These are phyloP conservation scores for Panzeria rudis DNA, from an alignment of 2,888 invertebrate species.

Conservation along the genomic window DNA sequence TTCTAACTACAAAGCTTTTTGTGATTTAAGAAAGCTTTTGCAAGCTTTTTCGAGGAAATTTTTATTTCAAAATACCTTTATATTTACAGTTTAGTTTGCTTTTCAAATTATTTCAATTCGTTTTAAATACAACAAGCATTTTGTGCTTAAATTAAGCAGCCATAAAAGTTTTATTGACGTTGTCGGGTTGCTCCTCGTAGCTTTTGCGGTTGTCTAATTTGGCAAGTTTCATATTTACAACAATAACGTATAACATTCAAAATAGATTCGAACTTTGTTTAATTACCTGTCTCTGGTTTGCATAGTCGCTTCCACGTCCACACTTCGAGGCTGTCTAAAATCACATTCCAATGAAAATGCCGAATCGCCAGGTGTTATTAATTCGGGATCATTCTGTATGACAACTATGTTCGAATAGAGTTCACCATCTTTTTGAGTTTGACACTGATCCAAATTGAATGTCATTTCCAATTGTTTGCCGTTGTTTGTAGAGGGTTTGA, in stretches of 20 bases:
- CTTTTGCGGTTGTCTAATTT: slow-evolving; percentile 82
- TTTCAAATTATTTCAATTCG: slow-evolving; percentile 18
- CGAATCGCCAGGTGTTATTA: slow-evolving; percentile 87
- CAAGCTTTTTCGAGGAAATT: neutral
- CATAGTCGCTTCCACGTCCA: slow-evolving; percentile 85
- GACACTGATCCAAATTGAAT: slow-evolving; percentile 85
- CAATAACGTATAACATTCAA: neutral
- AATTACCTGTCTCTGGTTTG: slow-evolving; percentile 83
- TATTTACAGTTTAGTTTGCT: slow-evolving; percentile 66
- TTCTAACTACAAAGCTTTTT: slow-evolving; percentile 33
- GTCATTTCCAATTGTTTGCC: slow-evolving; percentile 85
- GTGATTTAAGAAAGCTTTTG: slow-evolving; percentile 6
- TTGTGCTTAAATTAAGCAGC: slow-evolving; percentile 41
- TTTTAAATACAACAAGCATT: slow-evolving; percentile 39
- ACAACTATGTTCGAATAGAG: slow-evolving; percentile 87
- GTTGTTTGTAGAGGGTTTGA: slow-evolving; percentile 84
- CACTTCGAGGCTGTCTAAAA: slow-evolving; percentile 85
- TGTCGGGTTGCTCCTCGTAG: slow-evolving; percentile 82
- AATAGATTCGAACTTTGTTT: neutral
- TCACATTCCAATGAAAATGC: slow-evolving; percentile 88
- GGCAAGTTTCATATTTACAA: slow-evolving; percentile 63
- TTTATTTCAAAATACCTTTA: slow-evolving; percentile 72
- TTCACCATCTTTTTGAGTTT: slow-evolving; percentile 85
- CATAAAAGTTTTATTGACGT: slow-evolving; percentile 77
- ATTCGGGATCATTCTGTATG: slow-evolving; percentile 87